Conservation (phyloP, 1,140 invertebrate species). For the Tachypleus tridentatus region DNA sequence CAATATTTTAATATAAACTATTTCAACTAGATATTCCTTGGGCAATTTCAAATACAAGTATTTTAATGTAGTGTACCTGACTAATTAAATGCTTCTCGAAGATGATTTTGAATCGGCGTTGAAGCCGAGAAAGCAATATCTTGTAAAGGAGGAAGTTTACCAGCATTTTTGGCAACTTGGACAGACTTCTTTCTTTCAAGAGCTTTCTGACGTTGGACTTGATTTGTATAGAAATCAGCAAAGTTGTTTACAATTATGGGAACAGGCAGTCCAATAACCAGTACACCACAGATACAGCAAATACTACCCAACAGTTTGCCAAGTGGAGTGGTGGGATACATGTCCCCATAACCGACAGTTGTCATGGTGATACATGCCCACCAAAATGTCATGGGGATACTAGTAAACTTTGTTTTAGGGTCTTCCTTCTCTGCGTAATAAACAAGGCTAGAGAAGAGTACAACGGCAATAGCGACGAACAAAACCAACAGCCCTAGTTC, state of each 20-base stretch:
- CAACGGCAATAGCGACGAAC: constrained; percentile 96
- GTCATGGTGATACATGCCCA: constrained; percentile 51
- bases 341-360: constrained; percentile 97
- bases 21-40: too few relatives aligned
- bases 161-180: constrained; percentile 88
- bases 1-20: too few relatives aligned
- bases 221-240: constrained; percentile 82
- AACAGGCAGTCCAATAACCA: constrained; percentile 90
- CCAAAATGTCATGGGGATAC: constrained; percentile 63
- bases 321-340: constrained; percentile 86
- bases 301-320: constrained; percentile 96
- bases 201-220: constrained; percentile 96
- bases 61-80: too few relatives aligned
- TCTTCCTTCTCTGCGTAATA: constrained; percentile 99
- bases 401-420: constrained; percentile 88
- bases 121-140: constrained; percentile 52
- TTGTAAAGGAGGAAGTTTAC: constrained; percentile 94
- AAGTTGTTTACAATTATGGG: constrained; percentile 36
- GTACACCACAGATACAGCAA: constrained; percentile 99
- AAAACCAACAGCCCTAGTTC: constrained; percentile 97
- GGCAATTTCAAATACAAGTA: too few relatives aligned
- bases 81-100: constrained; percentile 72
- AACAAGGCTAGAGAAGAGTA: constrained; percentile 96
- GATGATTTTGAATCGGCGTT: constrained; percentile 35
- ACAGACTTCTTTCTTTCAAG: constrained; percentile 60